Percentiles rank a stretch among this genome's conserved stretches.
These are phyloP conservation scores for Pseudoips prasinana DNA, from an alignment of 2,888 invertebrate genomes.

Conservation along the genomic window DNA sequence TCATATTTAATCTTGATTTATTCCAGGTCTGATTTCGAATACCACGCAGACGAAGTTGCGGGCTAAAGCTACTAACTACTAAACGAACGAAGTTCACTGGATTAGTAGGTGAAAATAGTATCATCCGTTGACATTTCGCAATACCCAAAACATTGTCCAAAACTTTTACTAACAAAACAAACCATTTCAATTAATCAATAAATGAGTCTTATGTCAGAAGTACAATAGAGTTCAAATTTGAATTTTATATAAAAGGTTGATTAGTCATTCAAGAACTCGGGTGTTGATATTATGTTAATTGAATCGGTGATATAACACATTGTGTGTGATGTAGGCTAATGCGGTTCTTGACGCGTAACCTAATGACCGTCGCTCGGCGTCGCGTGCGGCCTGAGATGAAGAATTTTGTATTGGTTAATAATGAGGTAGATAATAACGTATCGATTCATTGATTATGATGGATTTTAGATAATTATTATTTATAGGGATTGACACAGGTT, in stretches of 20 bases:
- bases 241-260: too few relatives aligned
- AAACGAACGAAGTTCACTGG: slow-evolving; percentile 23
- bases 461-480: too few relatives aligned
- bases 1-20: too few relatives aligned
- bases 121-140: slow-evolving; percentile 30
- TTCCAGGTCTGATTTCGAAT: too few relatives aligned
- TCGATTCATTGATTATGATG: not conserved
- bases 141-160: not conserved
- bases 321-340: slow-evolving; percentile 35
- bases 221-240: too few relatives aligned
- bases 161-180: too few relatives aligned
- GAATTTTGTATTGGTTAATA: slow-evolving; percentile 5
- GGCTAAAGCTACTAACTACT: too few relatives aligned
- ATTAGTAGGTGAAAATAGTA: slow-evolving; percentile 24
- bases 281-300: slow-evolving; percentile 30
- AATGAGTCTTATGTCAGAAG: too few relatives aligned
- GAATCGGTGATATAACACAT: slow-evolving; percentile 41
- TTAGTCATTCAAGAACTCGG: too few relatives aligned
- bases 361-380: slow-evolving; percentile 18
- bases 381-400: not conserved
- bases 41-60: too few relatives aligned
- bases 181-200: too few relatives aligned
- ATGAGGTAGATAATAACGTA: not conserved
- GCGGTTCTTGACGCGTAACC: slow-evolving; percentile 28
- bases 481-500: too few relatives aligned